Percentiles rank a stretch among this genome's conserved stretches.
phyloP scores from a whole-genome alignment of 2,888 invertebrate species.

The Epinotia demarniana region DNA sequence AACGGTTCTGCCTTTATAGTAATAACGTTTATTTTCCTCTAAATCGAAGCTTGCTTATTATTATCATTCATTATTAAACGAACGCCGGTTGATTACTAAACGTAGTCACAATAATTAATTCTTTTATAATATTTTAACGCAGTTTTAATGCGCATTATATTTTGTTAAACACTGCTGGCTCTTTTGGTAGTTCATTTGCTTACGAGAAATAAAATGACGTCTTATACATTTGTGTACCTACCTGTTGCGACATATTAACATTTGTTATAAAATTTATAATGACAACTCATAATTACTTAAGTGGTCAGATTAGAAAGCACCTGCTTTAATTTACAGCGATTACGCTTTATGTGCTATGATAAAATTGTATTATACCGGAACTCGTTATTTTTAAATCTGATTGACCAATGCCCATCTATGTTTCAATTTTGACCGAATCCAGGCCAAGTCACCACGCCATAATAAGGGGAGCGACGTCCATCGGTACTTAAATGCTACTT shows the following conservation, averaged over 20 bases:
- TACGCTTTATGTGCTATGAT: slow-evolving; percentile 17
- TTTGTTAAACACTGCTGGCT: slow-evolving; percentile 11
- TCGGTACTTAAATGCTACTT: slow-evolving; percentile 34
- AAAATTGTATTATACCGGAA: slow-evolving; percentile 24
- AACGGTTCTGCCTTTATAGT: slow-evolving; percentile 28
- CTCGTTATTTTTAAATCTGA: slow-evolving; percentile 13
- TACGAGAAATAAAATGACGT: slow-evolving; percentile 21
- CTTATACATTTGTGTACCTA: slow-evolving; percentile 26
- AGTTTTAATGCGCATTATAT: slow-evolving; percentile 18
- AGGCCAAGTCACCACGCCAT: slow-evolving; percentile 18
- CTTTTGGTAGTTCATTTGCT: background rate
- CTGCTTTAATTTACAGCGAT: slow-evolving; percentile 46
- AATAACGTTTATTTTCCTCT: slow-evolving; percentile 35
- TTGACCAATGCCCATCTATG: slow-evolving; percentile 3
- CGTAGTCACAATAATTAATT: slow-evolving; percentile 39
- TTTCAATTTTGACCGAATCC: slow-evolving; percentile 11
- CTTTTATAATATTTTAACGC: slow-evolving; percentile 29
- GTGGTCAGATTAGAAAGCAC: slow-evolving; percentile 49
- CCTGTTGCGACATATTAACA: slow-evolving; percentile 19
- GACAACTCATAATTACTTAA: slow-evolving; percentile 47
- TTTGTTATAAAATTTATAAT: slow-evolving; percentile 45
- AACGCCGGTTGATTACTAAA: slow-evolving; percentile 38
- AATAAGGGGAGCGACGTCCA: slow-evolving; percentile 21
- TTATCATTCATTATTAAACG: slow-evolving; percentile 36
- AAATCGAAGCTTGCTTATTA: slow-evolving; percentile 26